Percentiles rank a stretch among this genome's conserved stretches.
Evolutionary conservation across 1,140 invertebrate species (phyloP).

Genomic region (Macrocentrus cingulum): DNA sequence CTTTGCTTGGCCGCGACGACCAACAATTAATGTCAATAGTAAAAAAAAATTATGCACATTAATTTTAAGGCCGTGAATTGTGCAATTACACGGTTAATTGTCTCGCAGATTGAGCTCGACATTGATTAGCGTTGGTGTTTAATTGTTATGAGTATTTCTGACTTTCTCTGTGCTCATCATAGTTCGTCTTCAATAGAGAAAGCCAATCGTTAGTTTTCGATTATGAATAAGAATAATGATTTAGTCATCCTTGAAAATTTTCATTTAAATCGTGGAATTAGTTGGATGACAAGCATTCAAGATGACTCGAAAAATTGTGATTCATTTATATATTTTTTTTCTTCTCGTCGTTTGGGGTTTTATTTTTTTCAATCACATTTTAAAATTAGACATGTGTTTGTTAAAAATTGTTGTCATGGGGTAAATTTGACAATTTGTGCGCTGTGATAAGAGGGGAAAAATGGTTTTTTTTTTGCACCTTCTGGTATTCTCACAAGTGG

Average conservation of each 20-base stretch:
- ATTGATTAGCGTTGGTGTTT: slow-evolving; percentile 17
- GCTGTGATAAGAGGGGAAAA: neutral
- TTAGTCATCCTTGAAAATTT: neutral
- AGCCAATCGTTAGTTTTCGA: slow-evolving; percentile 2
- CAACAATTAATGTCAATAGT: neutral
- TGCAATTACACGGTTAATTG: slow-evolving; percentile 10
- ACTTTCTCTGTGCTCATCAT: slow-evolving; percentile 21
- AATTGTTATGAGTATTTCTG: slow-evolving; percentile 16
- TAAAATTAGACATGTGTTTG: too few species aligned
- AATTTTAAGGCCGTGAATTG: slow-evolving; percentile 4
- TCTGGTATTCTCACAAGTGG: slow-evolving; percentile 14
- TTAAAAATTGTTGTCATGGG: too few species aligned
- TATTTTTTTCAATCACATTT: too few species aligned
- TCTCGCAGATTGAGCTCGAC: slow-evolving; percentile 15
- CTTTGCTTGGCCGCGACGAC: too few species aligned
- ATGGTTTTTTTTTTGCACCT: neutral
- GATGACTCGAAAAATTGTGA: neutral
- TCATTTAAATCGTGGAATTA: neutral
- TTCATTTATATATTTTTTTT: too few species aligned
- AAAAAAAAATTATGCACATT: neutral
- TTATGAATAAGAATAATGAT: neutral
- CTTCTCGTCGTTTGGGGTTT: too few species aligned
- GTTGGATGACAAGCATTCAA: neutral
- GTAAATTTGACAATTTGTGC: neutral
- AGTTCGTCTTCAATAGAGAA: slow-evolving; percentile 12